Conservation (phyloP, 2,797 vertebrate genomes). For the Diceros bicornis region DNA sequence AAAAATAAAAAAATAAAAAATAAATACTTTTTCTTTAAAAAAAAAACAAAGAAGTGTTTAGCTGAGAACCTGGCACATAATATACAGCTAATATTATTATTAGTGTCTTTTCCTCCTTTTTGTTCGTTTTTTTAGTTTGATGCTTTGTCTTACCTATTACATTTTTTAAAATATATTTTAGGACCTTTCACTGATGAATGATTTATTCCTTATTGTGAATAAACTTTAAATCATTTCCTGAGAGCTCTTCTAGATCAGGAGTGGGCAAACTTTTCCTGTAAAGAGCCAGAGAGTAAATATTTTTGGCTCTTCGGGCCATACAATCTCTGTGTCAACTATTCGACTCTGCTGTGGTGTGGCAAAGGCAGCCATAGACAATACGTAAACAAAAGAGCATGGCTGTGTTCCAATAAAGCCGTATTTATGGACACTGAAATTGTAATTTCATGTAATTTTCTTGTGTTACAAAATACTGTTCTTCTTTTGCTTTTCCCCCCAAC, state of each 20-base stretch:
- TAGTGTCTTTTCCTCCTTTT: not conserved
- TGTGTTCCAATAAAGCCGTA: not conserved
- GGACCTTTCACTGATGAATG: not conserved
- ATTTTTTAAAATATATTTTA: not conserved
- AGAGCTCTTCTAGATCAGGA: not conserved
- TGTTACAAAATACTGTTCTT: not conserved
- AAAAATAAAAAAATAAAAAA: too few species aligned
- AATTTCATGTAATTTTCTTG: not conserved
- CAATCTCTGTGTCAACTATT: not conserved
- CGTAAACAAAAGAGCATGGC: not conserved
- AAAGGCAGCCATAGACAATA: not conserved
- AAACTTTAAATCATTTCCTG: not conserved
- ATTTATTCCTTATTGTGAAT: conserved; percentile 4
- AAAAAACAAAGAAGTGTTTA: not conserved
- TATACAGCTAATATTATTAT: not conserved
- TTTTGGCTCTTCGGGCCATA: not conserved
- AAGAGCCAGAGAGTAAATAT: not conserved
- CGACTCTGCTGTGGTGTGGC: not conserved
- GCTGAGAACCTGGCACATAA: not conserved
- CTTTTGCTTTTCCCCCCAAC: not conserved
- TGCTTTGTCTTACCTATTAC: not conserved
- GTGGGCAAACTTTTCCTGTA: not conserved
- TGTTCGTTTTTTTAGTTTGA: not conserved
- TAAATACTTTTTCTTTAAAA: too few species aligned
- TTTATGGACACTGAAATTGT: not conserved